Conservation (phyloP, 2,113 vertebrate species). For the Lycaon pictus region DNA sequence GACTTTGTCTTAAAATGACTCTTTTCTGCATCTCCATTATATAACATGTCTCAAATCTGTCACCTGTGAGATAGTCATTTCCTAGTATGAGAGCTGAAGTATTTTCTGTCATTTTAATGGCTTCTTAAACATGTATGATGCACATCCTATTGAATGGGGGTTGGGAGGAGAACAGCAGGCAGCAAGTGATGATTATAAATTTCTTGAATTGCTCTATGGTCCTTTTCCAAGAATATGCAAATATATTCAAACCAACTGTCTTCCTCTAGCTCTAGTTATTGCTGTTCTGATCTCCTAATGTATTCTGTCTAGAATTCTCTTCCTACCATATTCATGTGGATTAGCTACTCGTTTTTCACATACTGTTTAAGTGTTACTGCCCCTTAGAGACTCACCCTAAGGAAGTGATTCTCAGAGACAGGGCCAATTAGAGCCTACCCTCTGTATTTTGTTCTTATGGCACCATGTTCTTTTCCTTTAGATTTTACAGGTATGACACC, state of each 20-base stretch:
- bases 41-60: not conserved
- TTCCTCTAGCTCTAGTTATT: not conserved
- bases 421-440: not conserved
- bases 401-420: not conserved
- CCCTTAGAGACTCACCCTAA: not conserved
- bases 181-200: not conserved
- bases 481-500: not conserved
- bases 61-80: not conserved
- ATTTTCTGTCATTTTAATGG: not conserved
- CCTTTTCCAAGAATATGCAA: not conserved
- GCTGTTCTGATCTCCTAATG: not conserved
- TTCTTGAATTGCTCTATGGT: not conserved
- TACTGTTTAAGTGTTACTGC: not conserved
- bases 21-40: not conserved
- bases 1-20: not conserved
- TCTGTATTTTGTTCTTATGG: not conserved
- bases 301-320: not conserved
- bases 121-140: not conserved
- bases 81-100: not conserved
- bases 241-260: slow-evolving; percentile 3
- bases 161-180: not conserved
- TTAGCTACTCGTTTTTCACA: not conserved
- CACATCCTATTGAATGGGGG: not conserved
- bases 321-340: not conserved
- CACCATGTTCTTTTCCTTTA: not conserved